A percentile compares a stretch with the other conserved stretches of the same genome.
Conservation (phyloP, 2,797 vertebrate species). For the Galagoides demidoff region DNA sequence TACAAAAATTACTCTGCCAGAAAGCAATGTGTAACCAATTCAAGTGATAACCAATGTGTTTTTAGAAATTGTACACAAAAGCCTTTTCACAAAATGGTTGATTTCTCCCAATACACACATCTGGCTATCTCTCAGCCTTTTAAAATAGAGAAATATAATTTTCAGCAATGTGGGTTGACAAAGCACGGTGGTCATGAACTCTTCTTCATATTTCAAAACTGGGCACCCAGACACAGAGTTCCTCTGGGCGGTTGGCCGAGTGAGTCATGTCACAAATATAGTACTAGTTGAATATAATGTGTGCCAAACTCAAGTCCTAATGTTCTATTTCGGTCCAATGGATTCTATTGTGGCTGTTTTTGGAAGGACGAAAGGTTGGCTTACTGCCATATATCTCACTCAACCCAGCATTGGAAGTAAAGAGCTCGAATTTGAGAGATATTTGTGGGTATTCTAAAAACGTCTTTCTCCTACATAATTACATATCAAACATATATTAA, state of each 20-base stretch:
- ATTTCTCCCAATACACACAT: slow-evolving; percentile 77
- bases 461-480: slow-evolving; percentile 62
- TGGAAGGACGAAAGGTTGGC: slow-evolving; percentile 67
- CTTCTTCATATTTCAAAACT: slow-evolving; percentile 72
- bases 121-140: slow-evolving; percentile 77
- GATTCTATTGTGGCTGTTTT: slow-evolving; percentile 73
- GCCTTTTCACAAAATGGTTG: slow-evolving; percentile 75
- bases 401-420: slow-evolving; percentile 27
- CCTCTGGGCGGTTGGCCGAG: slow-evolving; percentile 66
- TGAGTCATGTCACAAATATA: slow-evolving; percentile 75
- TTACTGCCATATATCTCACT: slow-evolving; percentile 56
- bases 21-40: slow-evolving; percentile 76
- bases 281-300: slow-evolving; percentile 49
- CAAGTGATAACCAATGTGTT: slow-evolving; percentile 68
- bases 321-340: slow-evolving; percentile 69
- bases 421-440: slow-evolving; percentile 64
- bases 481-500: slow-evolving; percentile 24
- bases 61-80: slow-evolving; percentile 80
- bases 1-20: slow-evolving; percentile 64
- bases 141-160: slow-evolving; percentile 79
- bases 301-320: slow-evolving; percentile 73
- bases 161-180: slow-evolving; percentile 75
- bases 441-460: slow-evolving; percentile 20
- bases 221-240: slow-evolving; percentile 57
- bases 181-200: slow-evolving; percentile 74